phyloP scores from a whole-genome alignment of 2,888 invertebrate species.

The Timema podura region DNA sequence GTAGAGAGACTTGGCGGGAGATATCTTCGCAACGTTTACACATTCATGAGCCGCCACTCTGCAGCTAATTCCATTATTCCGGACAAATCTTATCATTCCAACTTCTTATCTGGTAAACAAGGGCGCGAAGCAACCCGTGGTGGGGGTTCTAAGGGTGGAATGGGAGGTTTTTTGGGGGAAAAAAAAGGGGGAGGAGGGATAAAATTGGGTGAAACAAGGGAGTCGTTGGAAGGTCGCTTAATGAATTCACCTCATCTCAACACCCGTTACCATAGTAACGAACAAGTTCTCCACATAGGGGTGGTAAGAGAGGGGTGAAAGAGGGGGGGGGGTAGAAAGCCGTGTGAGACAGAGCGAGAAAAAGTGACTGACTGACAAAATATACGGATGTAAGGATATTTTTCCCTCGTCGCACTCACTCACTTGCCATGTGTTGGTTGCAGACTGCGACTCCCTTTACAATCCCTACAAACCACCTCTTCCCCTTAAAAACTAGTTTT shows the following conservation, averaged over 20 bases:
- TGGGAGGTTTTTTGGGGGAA: background rate
- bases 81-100: conserved; percentile 14
- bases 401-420: too few species aligned
- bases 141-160: background rate
- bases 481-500: too few species aligned
- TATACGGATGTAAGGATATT: too few species aligned
- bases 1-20: background rate
- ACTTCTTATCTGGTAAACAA: conserved; percentile 12
- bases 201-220: background rate
- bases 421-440: too few species aligned
- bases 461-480: too few species aligned
- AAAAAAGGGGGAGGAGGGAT: too few species aligned
- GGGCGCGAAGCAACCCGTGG: background rate
- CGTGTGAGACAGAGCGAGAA: conserved; percentile 24
- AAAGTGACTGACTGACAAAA: background rate
- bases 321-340: conserved; percentile 25
- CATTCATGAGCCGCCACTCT: background rate
- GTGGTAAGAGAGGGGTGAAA: conserved; percentile 20
- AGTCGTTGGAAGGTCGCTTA: conserved; percentile 10
- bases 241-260: conserved; percentile 15
- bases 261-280: conserved; percentile 11
- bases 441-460: too few species aligned
- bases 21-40: background rate
- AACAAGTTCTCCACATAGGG: background rate
- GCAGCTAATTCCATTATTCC: conserved; percentile 11